Base-by-base conservation (phyloP, 2,888 invertebrate genomes). In the Sinopyrophorus schimmeli region DNA sequence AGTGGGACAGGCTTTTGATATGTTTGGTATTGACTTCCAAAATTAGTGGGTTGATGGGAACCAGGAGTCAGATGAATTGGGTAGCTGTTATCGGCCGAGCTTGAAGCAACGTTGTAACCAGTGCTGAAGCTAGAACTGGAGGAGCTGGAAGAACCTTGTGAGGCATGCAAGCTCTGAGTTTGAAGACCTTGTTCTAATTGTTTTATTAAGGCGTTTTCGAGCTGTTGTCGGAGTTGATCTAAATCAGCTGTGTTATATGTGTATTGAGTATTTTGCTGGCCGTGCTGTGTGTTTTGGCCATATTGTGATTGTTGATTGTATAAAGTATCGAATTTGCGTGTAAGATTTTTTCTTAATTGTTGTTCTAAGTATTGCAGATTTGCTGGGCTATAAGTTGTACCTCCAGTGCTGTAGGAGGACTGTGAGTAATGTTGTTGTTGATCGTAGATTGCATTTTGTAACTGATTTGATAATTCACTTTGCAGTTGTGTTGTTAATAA, bases 231-330 rank as follows among this genome's bases (percentile, higher is more conserved):
- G 35, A 71, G 49, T 50, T 66, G 64, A 14, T 60, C 56, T 3
- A 72, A 57, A 51, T 73, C 69, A 47, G 65, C 65, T 41, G 62
- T 67, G 14, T 68, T 61, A 47, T 70, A 71, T 41, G 66, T 69
- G 3, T 67, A 64, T 3, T 56, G 60, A 1, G 65, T 47, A 31
- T 63, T 62, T 15, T 65, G 41, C 16, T 59, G 1, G 3, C 35
- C 34, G 1, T 42, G 34, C 3, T 50, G 34, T 7, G 35, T 24
- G 17, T 68, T 55, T 3, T 10, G 17, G 62, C 37, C 64, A 32
- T 58, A 58, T 3, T 67, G 66, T 26, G 63, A 66, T 39, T 61
- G 62, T 17, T 55, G 57, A 7, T 59, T 43, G n/a, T 72, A 49
- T 27, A 67, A 66, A 6, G 67, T 61, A 43, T 71, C 65, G 7